These are phyloP conservation scores for Pseudachorutes palmiensis DNA, from an alignment of 1,140 invertebrate genomes.

Conservation along the genomic window DNA sequence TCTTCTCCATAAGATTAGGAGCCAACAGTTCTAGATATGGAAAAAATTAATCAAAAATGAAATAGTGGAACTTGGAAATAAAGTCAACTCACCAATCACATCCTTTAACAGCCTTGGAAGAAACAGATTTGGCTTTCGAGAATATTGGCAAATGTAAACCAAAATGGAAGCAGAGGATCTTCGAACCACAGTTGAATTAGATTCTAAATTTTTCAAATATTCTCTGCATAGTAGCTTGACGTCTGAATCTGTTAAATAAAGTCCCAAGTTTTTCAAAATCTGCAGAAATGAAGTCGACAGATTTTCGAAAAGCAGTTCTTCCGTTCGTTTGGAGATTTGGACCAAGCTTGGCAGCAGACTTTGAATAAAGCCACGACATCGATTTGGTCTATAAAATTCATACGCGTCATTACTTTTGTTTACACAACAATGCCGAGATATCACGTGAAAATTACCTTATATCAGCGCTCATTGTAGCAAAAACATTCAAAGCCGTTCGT, in stretches of 20 bases:
- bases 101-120: constrained; percentile 52
- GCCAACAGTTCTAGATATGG: constrained; percentile 39
- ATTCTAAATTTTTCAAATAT: constrained; percentile 57
- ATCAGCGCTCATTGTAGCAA: constrained; percentile 58
- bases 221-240: constrained; percentile 58
- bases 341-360: constrained; percentile 62
- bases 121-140: constrained; percentile 54
- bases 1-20: constrained; percentile 39
- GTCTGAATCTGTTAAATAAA: constrained; percentile 65
- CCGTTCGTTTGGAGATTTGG: constrained; percentile 57
- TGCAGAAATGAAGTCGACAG: constrained; percentile 57
- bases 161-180: constrained; percentile 58
- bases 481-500: constrained; percentile 62
- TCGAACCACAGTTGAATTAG: constrained; percentile 51
- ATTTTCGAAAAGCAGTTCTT: constrained; percentile 65
- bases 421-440: background rate
- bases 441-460: constrained; percentile 40
- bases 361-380: constrained; percentile 65
- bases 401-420: background rate
- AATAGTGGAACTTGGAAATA: constrained; percentile 20
- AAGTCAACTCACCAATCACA: constrained; percentile 41
- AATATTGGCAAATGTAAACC: constrained; percentile 55
- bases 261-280: constrained; percentile 60
- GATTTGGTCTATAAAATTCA: constrained; percentile 51
- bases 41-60: constrained; percentile 37